Evolutionary conservation across 2,888 invertebrate genomes (phyloP).

Genomic region (Hydroisotoma schaefferi): DNA sequence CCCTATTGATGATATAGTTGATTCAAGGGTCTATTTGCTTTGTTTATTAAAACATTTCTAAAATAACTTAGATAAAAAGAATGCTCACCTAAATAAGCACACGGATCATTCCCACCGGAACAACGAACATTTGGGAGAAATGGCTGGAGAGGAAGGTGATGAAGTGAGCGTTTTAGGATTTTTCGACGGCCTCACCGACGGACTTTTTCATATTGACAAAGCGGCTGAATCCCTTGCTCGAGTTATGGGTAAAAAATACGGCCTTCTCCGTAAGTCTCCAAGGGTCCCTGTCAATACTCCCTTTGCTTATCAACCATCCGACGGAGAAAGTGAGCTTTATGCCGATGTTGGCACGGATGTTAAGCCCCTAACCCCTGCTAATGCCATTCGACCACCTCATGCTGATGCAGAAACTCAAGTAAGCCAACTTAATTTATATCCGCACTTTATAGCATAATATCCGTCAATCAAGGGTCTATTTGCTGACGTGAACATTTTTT

Average conservation of each 20-base stretch:
- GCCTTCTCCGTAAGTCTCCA: not conserved
- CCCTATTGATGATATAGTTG: too few species aligned
- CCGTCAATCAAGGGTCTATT: too few species aligned
- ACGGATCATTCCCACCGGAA: not conserved
- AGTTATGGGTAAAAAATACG: not conserved
- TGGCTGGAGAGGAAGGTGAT: not conserved
- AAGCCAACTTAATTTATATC: too few species aligned
- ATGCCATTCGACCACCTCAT: not conserved
- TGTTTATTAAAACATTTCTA: too few species aligned
- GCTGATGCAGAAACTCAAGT: not conserved
- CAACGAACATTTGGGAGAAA: not conserved
- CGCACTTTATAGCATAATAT: too few species aligned
- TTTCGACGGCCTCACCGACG: not conserved
- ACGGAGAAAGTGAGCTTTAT: not conserved
- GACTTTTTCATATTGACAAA: not conserved
- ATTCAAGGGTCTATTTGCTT: too few species aligned
- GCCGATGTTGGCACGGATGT: slow-evolving; percentile 1
- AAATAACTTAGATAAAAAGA: too few species aligned
- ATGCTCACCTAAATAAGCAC: too few species aligned
- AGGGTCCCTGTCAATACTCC: not conserved
- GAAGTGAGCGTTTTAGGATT: not conserved
- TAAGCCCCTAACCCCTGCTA: not conserved
- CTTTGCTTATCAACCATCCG: not conserved
- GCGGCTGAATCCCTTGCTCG: not conserved
- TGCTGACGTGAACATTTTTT: too few species aligned